Evolutionary conservation across 2,888 invertebrate genomes (phyloP), one percentile per base, ranked within the genome.

Genomic region (Aphidius colemani): DNA sequence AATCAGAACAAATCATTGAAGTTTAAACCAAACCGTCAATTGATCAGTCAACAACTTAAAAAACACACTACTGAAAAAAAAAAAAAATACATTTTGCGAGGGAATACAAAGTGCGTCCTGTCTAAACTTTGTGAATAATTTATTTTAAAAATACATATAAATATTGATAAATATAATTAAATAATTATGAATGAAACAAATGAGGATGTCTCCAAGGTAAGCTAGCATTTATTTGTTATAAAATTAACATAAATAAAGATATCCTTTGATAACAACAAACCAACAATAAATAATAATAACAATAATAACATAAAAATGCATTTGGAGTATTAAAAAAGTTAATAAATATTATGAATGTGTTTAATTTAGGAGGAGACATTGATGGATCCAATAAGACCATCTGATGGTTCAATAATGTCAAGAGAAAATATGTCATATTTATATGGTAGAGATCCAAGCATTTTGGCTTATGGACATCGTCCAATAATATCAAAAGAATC

Each of bases 391-490:
- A 73, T 75, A 11, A 55, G 68, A 48, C 69, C 74, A 1, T 71
- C 71, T 11, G 65, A 63, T 9, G 18, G 41, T 53, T 48, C 48
- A 2, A 39, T 6, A 8, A 9, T 43, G n/a, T 57, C 53, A 10
- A n/a, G 65, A 40, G 68, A 64, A n/a, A 75, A 78, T 0, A 71
- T 75, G 73, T 79, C 81, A 10, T 81, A 77, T 61, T 64, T 81
- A 10, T 78, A 72, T 61, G 77, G 75, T 7, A 74, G 81, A 69
- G 80, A 81, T 70, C 81, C 81, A 8, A 81, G 81, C 67, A 80
- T 81, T 61, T 71, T 80, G 18, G 74, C 81, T 0, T 78, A 74
- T 56, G 69, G 74, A 4, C 79, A 80, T 64, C 67, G 75, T 45
- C 75, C 76, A 6, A 63, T 70, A 39, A 70, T 71, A 7, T 65